A percentile compares a stretch with the other conserved stretches of the same genome.
Evolutionary conservation across 2,797 vertebrate genomes (phyloP).

Genomic region (Acanthurus tractus): DNA sequence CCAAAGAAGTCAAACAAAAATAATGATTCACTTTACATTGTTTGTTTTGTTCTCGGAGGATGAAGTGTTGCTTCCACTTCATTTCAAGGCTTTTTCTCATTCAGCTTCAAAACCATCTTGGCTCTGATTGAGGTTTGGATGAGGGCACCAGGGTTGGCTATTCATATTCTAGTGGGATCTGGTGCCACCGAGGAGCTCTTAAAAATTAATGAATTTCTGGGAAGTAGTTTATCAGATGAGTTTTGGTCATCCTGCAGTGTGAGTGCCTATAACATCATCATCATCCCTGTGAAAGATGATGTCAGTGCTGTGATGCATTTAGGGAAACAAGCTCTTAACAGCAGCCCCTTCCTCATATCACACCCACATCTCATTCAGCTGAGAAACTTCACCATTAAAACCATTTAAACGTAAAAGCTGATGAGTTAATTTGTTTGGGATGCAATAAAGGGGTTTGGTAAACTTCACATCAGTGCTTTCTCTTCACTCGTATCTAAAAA

Average conservation of each 20-base stretch:
- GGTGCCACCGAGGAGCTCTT: slow-evolving; percentile 18
- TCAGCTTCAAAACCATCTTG: background rate
- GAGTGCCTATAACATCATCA: slow-evolving; percentile 29
- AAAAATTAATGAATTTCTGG: slow-evolving; percentile 46
- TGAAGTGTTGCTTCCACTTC: background rate
- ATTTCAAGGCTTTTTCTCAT: slow-evolving; percentile 11
- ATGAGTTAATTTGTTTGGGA: slow-evolving; percentile 6
- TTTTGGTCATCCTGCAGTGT: slow-evolving; percentile 20
- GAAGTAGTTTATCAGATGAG: slow-evolving; percentile 36
- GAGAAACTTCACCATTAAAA: background rate
- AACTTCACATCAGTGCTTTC: slow-evolving; percentile 29
- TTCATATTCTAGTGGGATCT: slow-evolving; percentile 12
- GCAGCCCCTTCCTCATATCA: slow-evolving; percentile 7
- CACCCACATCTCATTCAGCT: slow-evolving; percentile 14
- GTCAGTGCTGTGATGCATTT: slow-evolving; percentile 30
- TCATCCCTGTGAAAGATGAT: slow-evolving; percentile 38
- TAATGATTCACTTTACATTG: background rate
- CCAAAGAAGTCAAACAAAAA: background rate
- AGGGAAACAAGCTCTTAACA: slow-evolving; percentile 21
- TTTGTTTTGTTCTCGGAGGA: background rate
- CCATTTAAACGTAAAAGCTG: slow-evolving; percentile 3
- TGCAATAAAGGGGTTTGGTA: background rate
- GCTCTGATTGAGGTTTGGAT: background rate
- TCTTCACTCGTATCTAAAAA: slow-evolving; percentile 40
- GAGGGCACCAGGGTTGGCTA: slow-evolving; percentile 14